phyloP scores from a whole-genome alignment of 2,888 invertebrate species.

The Chaitophorus viminalis region DNA sequence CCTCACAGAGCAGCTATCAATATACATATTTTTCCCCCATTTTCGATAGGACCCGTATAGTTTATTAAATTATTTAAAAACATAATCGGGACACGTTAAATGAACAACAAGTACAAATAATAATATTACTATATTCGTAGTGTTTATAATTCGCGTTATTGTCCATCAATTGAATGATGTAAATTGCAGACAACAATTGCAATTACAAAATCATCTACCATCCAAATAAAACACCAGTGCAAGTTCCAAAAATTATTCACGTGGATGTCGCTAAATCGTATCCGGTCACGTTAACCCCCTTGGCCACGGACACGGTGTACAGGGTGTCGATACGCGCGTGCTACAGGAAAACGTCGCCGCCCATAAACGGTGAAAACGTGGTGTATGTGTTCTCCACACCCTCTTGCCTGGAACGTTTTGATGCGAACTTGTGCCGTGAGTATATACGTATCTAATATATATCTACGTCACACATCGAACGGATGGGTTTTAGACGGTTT shows the following conservation, averaged over 20 bases:
- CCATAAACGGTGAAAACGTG: neutral
- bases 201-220: slow-evolving; percentile 12
- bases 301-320: neutral
- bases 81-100: no score
- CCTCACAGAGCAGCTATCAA: no score
- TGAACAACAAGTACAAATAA: neutral
- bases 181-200: slow-evolving; percentile 43
- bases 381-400: slow-evolving; percentile 10
- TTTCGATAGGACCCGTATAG: no score
- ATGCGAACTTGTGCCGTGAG: slow-evolving; percentile 5
- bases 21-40: no score
- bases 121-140: neutral
- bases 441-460: neutral
- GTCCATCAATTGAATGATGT: neutral
- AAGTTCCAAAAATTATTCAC: neutral
- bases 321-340: neutral
- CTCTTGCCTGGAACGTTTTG: neutral
- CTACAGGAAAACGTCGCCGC: neutral
- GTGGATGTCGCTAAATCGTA: neutral
- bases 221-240: neutral
- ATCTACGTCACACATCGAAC: no score
- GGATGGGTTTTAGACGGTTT: no score
- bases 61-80: no score
- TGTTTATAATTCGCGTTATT: neutral
- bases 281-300: neutral